phyloP scores from a whole-genome alignment of 2,888 invertebrate genomes.

The Coleophora deauratella region DNA sequence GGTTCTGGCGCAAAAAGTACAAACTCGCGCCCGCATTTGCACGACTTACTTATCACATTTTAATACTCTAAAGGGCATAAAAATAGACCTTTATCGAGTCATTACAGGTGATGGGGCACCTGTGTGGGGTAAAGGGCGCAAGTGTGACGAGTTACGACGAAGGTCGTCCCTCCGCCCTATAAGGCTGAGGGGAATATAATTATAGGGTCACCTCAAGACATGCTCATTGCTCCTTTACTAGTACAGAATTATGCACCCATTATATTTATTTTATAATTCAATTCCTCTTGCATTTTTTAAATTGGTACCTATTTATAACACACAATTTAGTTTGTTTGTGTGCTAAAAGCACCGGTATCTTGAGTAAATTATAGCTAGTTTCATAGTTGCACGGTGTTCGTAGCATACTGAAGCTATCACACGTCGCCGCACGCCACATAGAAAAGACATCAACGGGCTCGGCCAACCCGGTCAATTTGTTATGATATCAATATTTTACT shows the following conservation, averaged over 20 bases:
- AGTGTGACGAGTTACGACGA: slow-evolving; percentile 20
- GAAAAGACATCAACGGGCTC: slow-evolving; percentile 66
- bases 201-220: not conserved
- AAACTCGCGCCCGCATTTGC: slow-evolving; percentile 21
- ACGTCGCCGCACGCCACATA: slow-evolving; percentile 19
- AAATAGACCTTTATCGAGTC: slow-evolving; percentile 30
- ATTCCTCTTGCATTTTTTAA: not conserved
- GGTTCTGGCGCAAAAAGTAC: slow-evolving; percentile 14
- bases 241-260: not conserved
- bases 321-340: no score
- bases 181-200: slow-evolving; percentile 1
- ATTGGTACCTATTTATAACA: no score
- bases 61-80: slow-evolving; percentile 23
- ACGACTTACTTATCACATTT: slow-evolving; percentile 15
- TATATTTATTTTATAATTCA: slow-evolving; percentile 7
- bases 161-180: slow-evolving; percentile 34
- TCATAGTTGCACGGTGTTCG: no score
- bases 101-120: slow-evolving; percentile 60
- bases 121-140: slow-evolving; percentile 41
- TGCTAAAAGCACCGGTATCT: no score
- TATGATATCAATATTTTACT: no score
- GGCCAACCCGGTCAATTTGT: not conserved
- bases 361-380: no score
- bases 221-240: slow-evolving; percentile 2
- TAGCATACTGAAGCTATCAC: no score